Evolutionary conservation across 2,888 invertebrate genomes (phyloP), one percentile per base, ranked within the genome.

Genomic region (Ennomos erosarius): DNA sequence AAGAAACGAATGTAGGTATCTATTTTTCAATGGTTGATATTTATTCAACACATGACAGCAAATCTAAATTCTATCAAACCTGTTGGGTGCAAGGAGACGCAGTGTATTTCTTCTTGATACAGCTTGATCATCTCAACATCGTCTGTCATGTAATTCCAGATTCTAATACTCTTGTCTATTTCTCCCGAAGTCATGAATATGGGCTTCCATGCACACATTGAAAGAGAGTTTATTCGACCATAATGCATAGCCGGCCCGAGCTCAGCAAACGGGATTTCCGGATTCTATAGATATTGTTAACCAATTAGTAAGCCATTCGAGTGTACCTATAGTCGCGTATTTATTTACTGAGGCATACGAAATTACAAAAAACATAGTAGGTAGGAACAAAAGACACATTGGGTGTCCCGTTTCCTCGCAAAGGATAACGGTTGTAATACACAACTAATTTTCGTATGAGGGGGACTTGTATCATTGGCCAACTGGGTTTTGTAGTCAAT

Each of bases 101-200:
- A 95, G 76, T 94, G 95, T 33, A 97, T 94, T 74, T 97, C 97
- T 75, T 98, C 98, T 67, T 95, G 94, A 79, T 98, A 98, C 69
- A 96, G 94, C 76, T 97, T 96, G 13, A 95, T 93, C 78, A 98
- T 85, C 74, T 98, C 96, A 50, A 98, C 90, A 46, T 93, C 96
- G 79, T 96, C 95, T 0, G 95, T 96, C 85, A 97, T 96, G 79
- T 97, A 98, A 81, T 99, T 97, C 98, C 99, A 99, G 45, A 99
- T 94, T 52, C 98, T 94, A 48, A 99, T 94, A 38, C 97, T 97
- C 69, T 97, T 95, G 82, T 99, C 99, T 47, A 94, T 89, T 63
- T 94, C 94, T 44, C 96, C 96, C 3, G 95, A 91, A 0, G 98
- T 98, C 88, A 98, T 95, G 63, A 98, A 95, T 55, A 98, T 95